phyloP scores from a whole-genome alignment of 2,888 invertebrate genomes.

The Cataglyphis altisquamis region DNA sequence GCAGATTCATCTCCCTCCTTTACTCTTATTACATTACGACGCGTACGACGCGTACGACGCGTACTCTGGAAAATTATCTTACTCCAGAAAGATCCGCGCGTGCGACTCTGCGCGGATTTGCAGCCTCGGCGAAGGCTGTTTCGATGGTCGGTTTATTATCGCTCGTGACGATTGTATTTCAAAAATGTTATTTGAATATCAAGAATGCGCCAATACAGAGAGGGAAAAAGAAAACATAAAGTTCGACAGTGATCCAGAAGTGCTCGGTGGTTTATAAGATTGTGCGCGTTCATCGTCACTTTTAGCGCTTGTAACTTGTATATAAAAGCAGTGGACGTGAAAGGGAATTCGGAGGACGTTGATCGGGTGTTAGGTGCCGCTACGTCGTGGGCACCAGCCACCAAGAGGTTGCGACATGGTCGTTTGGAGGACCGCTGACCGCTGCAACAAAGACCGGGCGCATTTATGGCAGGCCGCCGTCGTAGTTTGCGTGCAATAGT shows the following conservation, averaged over 20 bases:
- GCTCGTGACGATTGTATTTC: slow-evolving; percentile 61
- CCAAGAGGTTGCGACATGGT: slow-evolving; percentile 62
- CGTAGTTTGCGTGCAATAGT: slow-evolving; percentile 18
- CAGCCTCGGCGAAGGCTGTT: neutral
- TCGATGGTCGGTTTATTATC: slow-evolving; percentile 62
- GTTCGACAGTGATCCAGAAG: slow-evolving; percentile 62
- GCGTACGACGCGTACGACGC: slow-evolving; percentile 14
- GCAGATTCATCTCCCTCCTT: slow-evolving; percentile 34
- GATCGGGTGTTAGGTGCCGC: slow-evolving; percentile 66
- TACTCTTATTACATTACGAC: slow-evolving; percentile 41
- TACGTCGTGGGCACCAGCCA: slow-evolving; percentile 60
- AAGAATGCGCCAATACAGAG: slow-evolving; percentile 72
- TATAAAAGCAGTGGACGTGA: slow-evolving; percentile 63
- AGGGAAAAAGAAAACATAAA: slow-evolving; percentile 60
- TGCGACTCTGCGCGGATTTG: slow-evolving; percentile 3
- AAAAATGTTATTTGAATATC: slow-evolving; percentile 78
- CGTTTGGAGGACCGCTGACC: slow-evolving; percentile 60
- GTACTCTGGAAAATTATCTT: slow-evolving; percentile 37
- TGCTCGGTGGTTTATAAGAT: slow-evolving; percentile 74
- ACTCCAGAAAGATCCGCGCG: slow-evolving; percentile 27
- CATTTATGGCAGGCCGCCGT: slow-evolving; percentile 60
- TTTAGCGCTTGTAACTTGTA: neutral
- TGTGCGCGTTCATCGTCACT: slow-evolving; percentile 24
- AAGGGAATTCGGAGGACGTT: slow-evolving; percentile 65
- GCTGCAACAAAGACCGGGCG: slow-evolving; percentile 66